These are phyloP conservation scores for Lumbricus terrestris DNA, from an alignment of 2,888 invertebrate genomes.

Conservation along the genomic window DNA sequence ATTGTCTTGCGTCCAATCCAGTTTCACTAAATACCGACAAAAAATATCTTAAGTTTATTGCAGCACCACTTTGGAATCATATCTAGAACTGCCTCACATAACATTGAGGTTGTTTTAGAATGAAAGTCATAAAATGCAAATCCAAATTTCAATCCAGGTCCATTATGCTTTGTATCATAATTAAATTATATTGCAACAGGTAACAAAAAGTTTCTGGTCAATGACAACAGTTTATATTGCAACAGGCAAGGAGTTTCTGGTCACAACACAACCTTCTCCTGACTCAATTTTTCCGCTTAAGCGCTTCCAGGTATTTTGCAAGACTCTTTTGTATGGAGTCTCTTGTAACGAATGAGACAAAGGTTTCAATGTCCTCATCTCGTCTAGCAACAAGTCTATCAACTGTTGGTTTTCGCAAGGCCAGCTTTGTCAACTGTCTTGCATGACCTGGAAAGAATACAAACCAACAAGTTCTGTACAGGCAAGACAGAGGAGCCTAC, in stretches of 20 bases:
- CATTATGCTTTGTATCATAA: background rate
- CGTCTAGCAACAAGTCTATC: conserved; percentile 65
- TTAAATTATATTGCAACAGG: background rate
- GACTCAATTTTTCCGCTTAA: conserved; percentile 40
- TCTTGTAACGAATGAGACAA: conserved; percentile 66
- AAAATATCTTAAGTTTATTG: background rate
- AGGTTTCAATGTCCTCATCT: conserved; percentile 68
- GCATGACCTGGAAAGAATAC: conserved; percentile 62
- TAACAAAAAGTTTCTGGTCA: background rate
- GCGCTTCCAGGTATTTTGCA: conserved; percentile 65
- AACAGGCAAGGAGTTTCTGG: no score
- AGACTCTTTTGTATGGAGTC: conserved; percentile 73
- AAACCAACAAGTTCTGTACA: background rate
- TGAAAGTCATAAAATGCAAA: background rate
- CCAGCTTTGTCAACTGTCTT: conserved; percentile 59
- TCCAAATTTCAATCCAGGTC: background rate
- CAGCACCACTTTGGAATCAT: background rate
- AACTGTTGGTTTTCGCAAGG: conserved; percentile 57
- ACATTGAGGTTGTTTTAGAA: background rate
- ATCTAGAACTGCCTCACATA: background rate
- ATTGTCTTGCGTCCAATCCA: background rate
- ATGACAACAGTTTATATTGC: no score
- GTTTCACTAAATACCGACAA: background rate
- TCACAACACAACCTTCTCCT: background rate
- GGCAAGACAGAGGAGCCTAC: no score